Evolutionary conservation across 2,113 vertebrate species (phyloP).

Genomic region (Passer domesticus): DNA sequence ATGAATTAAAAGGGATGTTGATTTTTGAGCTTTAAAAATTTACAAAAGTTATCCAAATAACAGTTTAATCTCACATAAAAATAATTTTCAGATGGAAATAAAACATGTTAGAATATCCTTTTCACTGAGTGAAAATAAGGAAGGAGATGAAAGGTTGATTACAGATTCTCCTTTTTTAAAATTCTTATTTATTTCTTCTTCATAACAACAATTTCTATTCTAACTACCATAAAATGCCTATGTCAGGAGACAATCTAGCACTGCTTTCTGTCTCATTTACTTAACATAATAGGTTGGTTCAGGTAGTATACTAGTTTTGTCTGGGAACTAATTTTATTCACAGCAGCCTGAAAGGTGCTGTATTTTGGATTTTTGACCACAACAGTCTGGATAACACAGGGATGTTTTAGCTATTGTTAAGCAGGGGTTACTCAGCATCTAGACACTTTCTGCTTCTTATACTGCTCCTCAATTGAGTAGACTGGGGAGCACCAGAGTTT

Average conservation of each 20-base stretch:
- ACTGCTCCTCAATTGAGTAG: accelerated
- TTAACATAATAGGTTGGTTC: not conserved
- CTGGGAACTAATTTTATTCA: not conserved
- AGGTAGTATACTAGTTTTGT: not conserved
- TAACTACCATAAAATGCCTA: not conserved
- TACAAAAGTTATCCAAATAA: not conserved
- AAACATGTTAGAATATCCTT: not conserved
- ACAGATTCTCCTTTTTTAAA: not conserved
- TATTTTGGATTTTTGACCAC: not conserved
- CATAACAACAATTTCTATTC: not conserved
- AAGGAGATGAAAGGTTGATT: not conserved
- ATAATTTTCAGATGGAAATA: not conserved
- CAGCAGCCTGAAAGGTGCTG: not conserved
- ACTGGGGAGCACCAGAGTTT: not conserved
- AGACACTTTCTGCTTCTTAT: not conserved
- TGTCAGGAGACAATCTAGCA: not conserved
- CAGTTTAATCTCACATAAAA: not conserved
- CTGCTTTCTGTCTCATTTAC: not conserved
- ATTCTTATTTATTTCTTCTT: not conserved
- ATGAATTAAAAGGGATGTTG: accelerated
- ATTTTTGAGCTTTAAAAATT: not conserved
- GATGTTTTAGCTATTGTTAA: not conserved
- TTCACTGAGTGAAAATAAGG: not conserved
- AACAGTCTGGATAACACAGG: not conserved
- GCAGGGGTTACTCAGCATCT: not conserved